phyloP scores from a whole-genome alignment of 2,113 vertebrate genomes.

The Macquaria australasica region DNA sequence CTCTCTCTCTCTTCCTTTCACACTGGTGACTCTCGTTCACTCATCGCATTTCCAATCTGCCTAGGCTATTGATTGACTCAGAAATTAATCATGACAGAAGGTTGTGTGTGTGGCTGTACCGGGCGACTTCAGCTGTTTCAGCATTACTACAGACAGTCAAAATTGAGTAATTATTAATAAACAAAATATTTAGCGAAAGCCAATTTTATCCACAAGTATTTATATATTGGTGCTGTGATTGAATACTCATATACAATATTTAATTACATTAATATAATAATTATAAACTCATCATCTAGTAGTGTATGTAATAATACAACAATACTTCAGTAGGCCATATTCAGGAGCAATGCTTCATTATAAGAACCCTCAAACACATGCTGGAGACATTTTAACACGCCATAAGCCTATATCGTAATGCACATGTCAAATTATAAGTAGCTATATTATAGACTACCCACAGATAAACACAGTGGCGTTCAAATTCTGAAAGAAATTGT shows the following conservation, averaged over 20 bases:
- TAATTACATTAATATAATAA: not conserved
- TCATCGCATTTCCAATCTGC: slow-evolving; percentile 34
- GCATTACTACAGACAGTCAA: not conserved
- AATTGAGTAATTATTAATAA: not conserved
- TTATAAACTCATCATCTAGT: not conserved
- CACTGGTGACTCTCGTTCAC: slow-evolving; percentile 15
- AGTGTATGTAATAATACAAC: not conserved
- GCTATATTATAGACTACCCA: not conserved
- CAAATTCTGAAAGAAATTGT: not conserved
- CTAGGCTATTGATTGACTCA: slow-evolving; percentile 60
- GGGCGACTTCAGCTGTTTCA: slow-evolving; percentile 6
- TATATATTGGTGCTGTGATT: not conserved
- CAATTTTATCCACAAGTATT: not conserved
- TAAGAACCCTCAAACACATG: not conserved
- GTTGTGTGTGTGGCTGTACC: not conserved
- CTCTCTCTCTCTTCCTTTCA: slow-evolving; percentile 48
- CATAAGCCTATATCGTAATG: no score
- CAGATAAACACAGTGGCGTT: not conserved
- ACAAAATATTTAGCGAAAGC: not conserved
- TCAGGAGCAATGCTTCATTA: not conserved
- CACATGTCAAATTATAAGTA: not conserved
- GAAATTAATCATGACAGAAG: slow-evolving; percentile 66
- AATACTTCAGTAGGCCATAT: no score
- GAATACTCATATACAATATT: no score
- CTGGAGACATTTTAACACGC: not conserved